These are phyloP conservation scores for Netelia melanura DNA, from an alignment of 2,888 invertebrate genomes.

Conservation along the genomic window DNA sequence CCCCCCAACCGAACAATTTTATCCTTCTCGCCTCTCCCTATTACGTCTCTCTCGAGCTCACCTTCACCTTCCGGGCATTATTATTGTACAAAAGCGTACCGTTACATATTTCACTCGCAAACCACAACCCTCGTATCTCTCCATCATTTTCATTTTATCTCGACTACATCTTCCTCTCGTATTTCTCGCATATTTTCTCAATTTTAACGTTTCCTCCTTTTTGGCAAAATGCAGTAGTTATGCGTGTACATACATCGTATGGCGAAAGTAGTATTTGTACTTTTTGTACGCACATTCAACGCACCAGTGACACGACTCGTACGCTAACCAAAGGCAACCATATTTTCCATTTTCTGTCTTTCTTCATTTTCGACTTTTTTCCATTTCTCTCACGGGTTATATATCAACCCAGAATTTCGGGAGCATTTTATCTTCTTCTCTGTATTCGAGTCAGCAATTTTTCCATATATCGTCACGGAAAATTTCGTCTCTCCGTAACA, in stretches of 20 bases:
- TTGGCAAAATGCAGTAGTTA: slow-evolving; percentile 20
- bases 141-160: slow-evolving; percentile 47
- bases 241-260: not conserved
- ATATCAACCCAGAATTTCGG: not conserved
- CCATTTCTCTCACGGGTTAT: not conserved
- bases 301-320: not conserved
- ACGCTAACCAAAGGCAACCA: not conserved
- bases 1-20: not conserved
- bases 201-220: slow-evolving; percentile 26
- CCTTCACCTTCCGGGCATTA: not conserved
- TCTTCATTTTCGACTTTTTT: not conserved
- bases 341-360: slow-evolving; percentile 49
- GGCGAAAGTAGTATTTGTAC: not conserved
- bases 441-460: not conserved
- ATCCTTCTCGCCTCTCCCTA: slow-evolving; percentile 29
- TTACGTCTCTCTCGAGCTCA: slow-evolving; percentile 38
- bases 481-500: slow-evolving; percentile 25
- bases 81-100: not conserved
- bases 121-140: slow-evolving; percentile 33
- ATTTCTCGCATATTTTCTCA: slow-evolving; percentile 27
- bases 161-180: slow-evolving; percentile 21
- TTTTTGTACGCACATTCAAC: slow-evolving; percentile 36
- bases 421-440: slow-evolving; percentile 23
- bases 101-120: slow-evolving; percentile 1
- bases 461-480: slow-evolving; percentile 31